Conservation (phyloP, 37 sponge, comb jelly and placozoan genomes). For the Spongilla lacustris region DNA sequence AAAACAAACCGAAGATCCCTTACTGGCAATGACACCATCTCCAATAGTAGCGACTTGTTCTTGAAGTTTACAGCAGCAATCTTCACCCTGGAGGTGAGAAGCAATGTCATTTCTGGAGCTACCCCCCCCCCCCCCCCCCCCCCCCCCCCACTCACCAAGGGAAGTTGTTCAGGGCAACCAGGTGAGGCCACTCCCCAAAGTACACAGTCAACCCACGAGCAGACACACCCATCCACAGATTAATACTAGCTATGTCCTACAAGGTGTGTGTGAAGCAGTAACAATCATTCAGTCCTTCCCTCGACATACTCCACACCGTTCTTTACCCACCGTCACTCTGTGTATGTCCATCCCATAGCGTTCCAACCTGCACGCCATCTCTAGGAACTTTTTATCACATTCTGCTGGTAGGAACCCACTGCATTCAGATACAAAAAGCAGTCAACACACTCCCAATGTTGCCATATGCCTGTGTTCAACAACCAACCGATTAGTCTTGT, state of each 20-base stretch:
- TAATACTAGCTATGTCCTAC: slow-evolving; percentile 67
- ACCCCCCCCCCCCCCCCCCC: neutral
- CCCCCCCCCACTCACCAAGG: slow-evolving; percentile 59
- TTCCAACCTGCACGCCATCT: slow-evolving; percentile 68
- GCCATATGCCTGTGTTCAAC: too few relatives aligned
- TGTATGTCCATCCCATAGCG: slow-evolving; percentile 87
- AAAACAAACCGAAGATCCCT: too few relatives aligned
- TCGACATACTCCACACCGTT: too few relatives aligned
- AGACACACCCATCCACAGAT: slow-evolving; percentile 65
- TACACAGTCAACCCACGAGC: slow-evolving; percentile 71
- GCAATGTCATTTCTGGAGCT: too few relatives aligned
- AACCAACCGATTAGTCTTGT: slow-evolving; percentile 47
- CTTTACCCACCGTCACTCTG: slow-evolving; percentile 51
- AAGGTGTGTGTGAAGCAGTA: neutral
- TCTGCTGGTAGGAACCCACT: slow-evolving; percentile 81
- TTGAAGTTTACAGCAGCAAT: slow-evolving; percentile 80
- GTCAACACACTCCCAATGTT: too few relatives aligned
- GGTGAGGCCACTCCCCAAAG: slow-evolving; percentile 71
- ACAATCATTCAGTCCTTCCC: neutral
- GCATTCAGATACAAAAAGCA: neutral
- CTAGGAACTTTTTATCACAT: slow-evolving; percentile 80
- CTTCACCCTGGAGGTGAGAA: slow-evolving; percentile 56
- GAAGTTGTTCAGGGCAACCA: slow-evolving; percentile 75
- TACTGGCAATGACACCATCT: slow-evolving; percentile 70
- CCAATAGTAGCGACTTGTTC: slow-evolving; percentile 68